A percentile compares a stretch with the other conserved stretches of the same genome.
These are phyloP conservation scores for Glomeris maerens DNA, from an alignment of 1,140 invertebrate genomes.

Conservation along the genomic window DNA sequence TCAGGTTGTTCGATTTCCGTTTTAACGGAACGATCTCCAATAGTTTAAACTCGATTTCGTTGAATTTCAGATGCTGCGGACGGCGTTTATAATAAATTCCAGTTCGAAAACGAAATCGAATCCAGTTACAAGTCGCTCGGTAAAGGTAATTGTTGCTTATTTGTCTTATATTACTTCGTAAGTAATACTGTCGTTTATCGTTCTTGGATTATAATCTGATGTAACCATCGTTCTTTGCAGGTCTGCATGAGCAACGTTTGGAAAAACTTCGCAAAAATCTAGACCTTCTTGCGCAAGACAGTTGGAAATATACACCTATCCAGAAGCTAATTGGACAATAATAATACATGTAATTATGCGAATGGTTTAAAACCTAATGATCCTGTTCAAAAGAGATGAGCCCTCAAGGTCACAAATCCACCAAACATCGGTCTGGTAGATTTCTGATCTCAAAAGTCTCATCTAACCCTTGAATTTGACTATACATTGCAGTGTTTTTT, in stretches of 20 bases:
- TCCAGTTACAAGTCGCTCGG: conserved; percentile 1
- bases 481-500: neutral
- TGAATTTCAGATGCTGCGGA: conserved; percentile 8
- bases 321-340: conserved; percentile 10
- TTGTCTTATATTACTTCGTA: neutral
- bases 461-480: neutral
- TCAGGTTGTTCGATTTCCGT: too few relatives aligned
- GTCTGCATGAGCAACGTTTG: conserved; percentile 8
- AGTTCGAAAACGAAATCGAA: conserved; percentile 9
- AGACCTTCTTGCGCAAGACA: conserved; percentile 1
- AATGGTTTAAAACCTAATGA: neutral
- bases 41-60: too few relatives aligned
- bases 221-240: conserved; percentile 6
- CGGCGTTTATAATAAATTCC: neutral
- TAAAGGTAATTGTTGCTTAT: conserved; percentile 6
- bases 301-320: conserved; percentile 7
- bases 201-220: neutral
- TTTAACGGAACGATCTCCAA: too few relatives aligned
- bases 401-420: neutral
- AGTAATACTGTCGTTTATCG: neutral
- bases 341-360: neutral
- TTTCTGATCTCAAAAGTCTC: neutral
- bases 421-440: too few relatives aligned
- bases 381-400: neutral
- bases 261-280: conserved; percentile 1